These are phyloP conservation scores for Labia minor DNA, from an alignment of 2,888 invertebrate species.

Conservation along the genomic window DNA sequence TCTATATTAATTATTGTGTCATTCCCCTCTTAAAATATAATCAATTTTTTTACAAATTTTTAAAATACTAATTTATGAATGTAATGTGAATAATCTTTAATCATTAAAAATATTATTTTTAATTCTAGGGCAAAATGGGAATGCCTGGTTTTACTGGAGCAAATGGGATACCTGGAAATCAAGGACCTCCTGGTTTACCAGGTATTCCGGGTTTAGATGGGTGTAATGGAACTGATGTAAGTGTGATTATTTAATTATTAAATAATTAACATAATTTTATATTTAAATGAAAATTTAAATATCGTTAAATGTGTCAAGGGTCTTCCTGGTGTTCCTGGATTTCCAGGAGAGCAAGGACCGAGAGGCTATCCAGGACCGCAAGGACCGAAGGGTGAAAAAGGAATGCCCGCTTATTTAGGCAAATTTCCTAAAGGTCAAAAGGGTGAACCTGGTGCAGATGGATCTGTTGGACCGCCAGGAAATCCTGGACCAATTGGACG, in stretches of 20 bases:
- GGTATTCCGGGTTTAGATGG: conserved; percentile 84
- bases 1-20: neutral
- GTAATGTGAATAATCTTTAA: too few relatives aligned
- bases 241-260: conserved; percentile 31
- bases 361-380: conserved; percentile 57
- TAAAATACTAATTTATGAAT: too few relatives aligned
- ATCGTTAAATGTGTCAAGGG: conserved; percentile 45
- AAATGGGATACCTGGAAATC: conserved; percentile 58
- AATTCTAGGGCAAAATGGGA: conserved; percentile 61
- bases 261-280: too few relatives aligned
- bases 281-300: too few relatives aligned
- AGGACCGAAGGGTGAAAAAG: conserved; percentile 66
- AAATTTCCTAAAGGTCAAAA: conserved; percentile 67
- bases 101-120: too few relatives aligned
- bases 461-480: conserved; percentile 38
- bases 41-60: too few relatives aligned
- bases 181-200: conserved; percentile 57
- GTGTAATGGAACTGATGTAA: conserved; percentile 90
- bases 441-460: conserved; percentile 71
- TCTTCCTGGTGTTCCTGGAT: conserved; percentile 57
- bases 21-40: too few relatives aligned
- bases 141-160: conserved; percentile 76
- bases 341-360: conserved; percentile 60
- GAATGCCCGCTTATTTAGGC: conserved; percentile 65
- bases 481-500: conserved; percentile 49